These are phyloP conservation scores for Chrysolina haemoptera DNA, from an alignment of 2,888 invertebrate species.

Conservation along the genomic window DNA sequence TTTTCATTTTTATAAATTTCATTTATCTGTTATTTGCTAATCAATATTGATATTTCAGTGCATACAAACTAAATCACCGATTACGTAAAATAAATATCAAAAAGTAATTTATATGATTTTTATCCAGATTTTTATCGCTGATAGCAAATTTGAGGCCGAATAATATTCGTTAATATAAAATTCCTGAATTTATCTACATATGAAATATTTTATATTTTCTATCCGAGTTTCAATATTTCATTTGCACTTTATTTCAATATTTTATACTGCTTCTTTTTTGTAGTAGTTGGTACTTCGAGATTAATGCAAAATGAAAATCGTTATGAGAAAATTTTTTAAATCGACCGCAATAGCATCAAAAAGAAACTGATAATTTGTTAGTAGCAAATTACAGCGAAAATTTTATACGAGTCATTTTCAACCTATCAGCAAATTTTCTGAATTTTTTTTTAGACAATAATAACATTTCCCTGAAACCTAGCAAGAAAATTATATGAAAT, in stretches of 20 bases:
- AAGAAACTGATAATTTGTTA: too few relatives aligned
- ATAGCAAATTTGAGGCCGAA: background rate
- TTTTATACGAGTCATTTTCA: too few relatives aligned
- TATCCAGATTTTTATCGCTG: background rate
- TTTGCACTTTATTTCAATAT: background rate
- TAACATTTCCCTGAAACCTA: too few relatives aligned
- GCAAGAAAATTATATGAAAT: too few relatives aligned
- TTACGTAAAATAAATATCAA: background rate
- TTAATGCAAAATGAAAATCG: too few relatives aligned
- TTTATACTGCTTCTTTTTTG: too few relatives aligned
- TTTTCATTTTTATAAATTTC: constrained; percentile 8
- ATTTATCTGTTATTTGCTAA: background rate
- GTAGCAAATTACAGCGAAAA: too few relatives aligned
- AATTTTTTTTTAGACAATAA: too few relatives aligned
- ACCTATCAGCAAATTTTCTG: too few relatives aligned
- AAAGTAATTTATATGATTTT: background rate
- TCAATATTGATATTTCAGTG: constrained; percentile 9
- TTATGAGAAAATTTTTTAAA: too few relatives aligned
- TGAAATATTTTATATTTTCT: background rate
- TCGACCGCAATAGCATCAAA: too few relatives aligned
- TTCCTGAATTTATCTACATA: background rate
- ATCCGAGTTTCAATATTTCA: background rate
- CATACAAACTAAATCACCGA: constrained; percentile 4
- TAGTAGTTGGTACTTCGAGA: too few relatives aligned
- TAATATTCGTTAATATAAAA: background rate